phyloP scores from a whole-genome alignment of 2,888 invertebrate species.

The Bombylius discolor region DNA sequence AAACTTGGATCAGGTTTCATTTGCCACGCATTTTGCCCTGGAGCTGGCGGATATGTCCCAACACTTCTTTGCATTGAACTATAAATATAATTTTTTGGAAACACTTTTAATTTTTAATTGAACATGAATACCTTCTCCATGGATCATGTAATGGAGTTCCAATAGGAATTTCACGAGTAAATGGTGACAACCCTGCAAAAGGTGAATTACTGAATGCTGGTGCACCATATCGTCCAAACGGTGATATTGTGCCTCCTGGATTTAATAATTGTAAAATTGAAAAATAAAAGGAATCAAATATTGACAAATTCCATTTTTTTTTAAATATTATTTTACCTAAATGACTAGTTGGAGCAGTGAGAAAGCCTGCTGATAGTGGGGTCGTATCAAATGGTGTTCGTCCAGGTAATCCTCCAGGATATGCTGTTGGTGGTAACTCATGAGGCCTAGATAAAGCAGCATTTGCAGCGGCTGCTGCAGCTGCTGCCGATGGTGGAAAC shows the following conservation, averaged over 20 bases:
- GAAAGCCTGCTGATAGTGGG: constrained; percentile 51
- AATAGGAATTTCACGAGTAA: constrained; percentile 48
- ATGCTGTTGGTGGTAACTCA: constrained; percentile 41
- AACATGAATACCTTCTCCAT: constrained; percentile 46
- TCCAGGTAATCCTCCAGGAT: constrained; percentile 28
- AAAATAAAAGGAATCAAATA: background rate
- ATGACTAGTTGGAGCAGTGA: constrained; percentile 52
- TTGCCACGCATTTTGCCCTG: constrained; percentile 46
- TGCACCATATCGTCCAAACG: constrained; percentile 67
- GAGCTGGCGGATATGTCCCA: constrained; percentile 44
- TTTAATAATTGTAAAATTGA: no score
- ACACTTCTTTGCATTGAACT: constrained; percentile 44
- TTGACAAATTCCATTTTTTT: constrained; percentile 1
- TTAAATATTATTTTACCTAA: constrained; percentile 41
- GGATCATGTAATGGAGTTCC: constrained; percentile 47
- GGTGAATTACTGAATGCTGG: constrained; percentile 51
- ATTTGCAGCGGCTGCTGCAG: constrained; percentile 28
- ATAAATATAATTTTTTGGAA: constrained; percentile 5
- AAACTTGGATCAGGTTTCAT: constrained; percentile 52
- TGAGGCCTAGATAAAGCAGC: constrained; percentile 36
- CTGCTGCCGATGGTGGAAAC: constrained; percentile 33
- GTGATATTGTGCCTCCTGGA: constrained; percentile 55
- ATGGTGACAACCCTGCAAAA: constrained; percentile 56
- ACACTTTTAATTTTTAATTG: background rate
- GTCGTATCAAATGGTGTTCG: constrained; percentile 50